Evolutionary conservation across 1,140 invertebrate genomes (phyloP), one percentile per base, ranked within the genome.

Genomic region (Bombus waltoni): DNA sequence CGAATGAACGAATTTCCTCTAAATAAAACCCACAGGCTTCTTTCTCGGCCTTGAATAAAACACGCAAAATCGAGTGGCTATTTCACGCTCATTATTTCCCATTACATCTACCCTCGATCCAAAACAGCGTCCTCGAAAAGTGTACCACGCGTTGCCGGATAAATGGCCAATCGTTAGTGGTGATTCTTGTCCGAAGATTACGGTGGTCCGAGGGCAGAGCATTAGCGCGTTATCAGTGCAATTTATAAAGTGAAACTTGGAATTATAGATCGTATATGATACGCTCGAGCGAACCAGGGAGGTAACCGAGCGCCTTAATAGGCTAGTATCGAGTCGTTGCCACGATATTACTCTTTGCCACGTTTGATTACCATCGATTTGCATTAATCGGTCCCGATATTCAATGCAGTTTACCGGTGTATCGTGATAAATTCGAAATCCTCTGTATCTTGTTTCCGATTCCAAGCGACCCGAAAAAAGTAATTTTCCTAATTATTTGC

Each of bases 221-320:
- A 72, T 85, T 85, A 85, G 22, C 83, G 47, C 57, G 70, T 72
- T 80, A 85, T 80, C 83, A 85, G 35, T 8, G 22, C 76, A 40
- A 80, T 85, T 85, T 85, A 85, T 85, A 72, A 85, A 85, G 77
- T 72, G 83, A 85, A 85, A 85, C 68, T 80, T 42, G 68, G 32
- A 73, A 80, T 85, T 85, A 84, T 79, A 80, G 83, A 85, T 80
- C 66, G 68, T 28, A 57, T 22, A 32, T 8, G 83, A 85, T 80
- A 85, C 68, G 47, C 2, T 62, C 53, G 53, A 42, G 0, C 18
- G 44, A 65, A 10, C 28, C 3, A 15, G 15, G 32, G 1, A 35
- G 25, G 6, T 47, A 25, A 65, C 53, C 25, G 42, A 65, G 53
- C 68, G 53, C 38, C 57, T 72, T 85, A 85, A 80, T 84, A 40